Evolutionary conservation across 2,113 vertebrate genomes (phyloP).

Genomic region (Sebastes fasciatus): DNA sequence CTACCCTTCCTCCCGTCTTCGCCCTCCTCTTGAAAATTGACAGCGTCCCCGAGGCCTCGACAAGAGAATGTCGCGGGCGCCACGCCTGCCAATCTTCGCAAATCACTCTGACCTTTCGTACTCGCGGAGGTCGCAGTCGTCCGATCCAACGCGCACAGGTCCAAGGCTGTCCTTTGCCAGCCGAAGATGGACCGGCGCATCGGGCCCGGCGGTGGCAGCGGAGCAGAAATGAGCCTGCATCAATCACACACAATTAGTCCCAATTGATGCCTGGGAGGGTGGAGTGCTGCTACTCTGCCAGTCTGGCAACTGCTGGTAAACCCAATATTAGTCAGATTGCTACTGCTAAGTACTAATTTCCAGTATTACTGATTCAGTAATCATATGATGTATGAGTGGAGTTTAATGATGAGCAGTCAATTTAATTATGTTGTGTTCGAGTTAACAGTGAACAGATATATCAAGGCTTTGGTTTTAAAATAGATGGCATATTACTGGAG

Average conservation of each 20-base stretch:
- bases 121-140: conserved; percentile 47
- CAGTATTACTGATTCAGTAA: conserved; percentile 25
- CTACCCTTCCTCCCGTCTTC: neutral
- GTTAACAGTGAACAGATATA: conserved; percentile 10
- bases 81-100: conserved; percentile 68
- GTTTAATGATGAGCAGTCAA: conserved; percentile 18
- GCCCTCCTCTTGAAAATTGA: conserved; percentile 13
- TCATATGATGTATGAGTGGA: conserved; percentile 14
- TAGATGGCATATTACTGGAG: neutral
- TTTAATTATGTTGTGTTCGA: conserved; percentile 19
- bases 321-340: conserved; percentile 48
- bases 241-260: conserved; percentile 75
- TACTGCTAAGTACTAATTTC: conserved; percentile 40
- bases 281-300: conserved; percentile 37
- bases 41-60: conserved; percentile 33
- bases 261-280: conserved; percentile 41
- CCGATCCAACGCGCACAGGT: conserved; percentile 32
- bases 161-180: conserved; percentile 28
- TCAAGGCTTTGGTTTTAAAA: neutral
- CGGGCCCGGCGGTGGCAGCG: conserved; percentile 14
- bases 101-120: conserved; percentile 73
- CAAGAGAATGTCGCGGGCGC: conserved; percentile 3
- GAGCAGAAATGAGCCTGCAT: conserved; percentile 58
- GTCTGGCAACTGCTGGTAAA: conserved; percentile 49
- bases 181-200: conserved; percentile 23